These are phyloP conservation scores for Chiroxiphia lanceolata DNA, from an alignment of 2,797 vertebrate genomes.

Conservation along the genomic window DNA sequence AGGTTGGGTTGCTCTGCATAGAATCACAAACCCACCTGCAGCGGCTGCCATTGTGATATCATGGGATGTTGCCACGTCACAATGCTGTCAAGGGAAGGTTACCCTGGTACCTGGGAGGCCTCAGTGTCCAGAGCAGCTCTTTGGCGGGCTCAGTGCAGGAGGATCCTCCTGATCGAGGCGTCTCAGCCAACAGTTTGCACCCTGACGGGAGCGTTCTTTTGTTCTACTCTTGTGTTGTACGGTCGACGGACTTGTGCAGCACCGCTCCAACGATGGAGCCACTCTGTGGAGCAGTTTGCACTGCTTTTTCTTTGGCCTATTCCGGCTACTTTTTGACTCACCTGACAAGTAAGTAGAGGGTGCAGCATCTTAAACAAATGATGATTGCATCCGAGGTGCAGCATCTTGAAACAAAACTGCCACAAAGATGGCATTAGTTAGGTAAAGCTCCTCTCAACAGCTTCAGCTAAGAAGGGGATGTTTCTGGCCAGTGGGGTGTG, in stretches of 20 bases:
- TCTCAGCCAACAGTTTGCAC: not conserved
- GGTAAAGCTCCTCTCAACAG: not conserved
- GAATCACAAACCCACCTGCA: too few relatives aligned
- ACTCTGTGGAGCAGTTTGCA: not conserved
- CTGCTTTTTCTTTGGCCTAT: not conserved
- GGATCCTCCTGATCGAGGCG: not conserved
- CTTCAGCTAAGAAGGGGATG: not conserved
- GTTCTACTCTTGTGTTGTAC: not conserved
- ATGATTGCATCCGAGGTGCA: not conserved
- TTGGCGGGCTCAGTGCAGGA: not conserved
- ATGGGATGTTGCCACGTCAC: not conserved
- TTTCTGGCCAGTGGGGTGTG: not conserved
- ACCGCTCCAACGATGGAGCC: not conserved
- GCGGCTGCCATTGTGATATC: not conserved
- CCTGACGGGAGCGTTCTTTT: not conserved
- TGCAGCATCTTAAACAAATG: too few relatives aligned
- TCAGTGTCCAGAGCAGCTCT: not conserved
- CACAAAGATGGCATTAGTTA: not conserved
- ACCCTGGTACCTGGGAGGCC: too few relatives aligned
- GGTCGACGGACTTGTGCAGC: not conserved
- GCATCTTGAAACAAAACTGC: not conserved
- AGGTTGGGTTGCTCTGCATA: too few relatives aligned
- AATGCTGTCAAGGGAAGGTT: not conserved
- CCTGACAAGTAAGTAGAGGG: not conserved
- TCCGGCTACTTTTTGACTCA: not conserved